phyloP scores from a whole-genome alignment of 2,113 vertebrate genomes.

The Saguinus midas region DNA sequence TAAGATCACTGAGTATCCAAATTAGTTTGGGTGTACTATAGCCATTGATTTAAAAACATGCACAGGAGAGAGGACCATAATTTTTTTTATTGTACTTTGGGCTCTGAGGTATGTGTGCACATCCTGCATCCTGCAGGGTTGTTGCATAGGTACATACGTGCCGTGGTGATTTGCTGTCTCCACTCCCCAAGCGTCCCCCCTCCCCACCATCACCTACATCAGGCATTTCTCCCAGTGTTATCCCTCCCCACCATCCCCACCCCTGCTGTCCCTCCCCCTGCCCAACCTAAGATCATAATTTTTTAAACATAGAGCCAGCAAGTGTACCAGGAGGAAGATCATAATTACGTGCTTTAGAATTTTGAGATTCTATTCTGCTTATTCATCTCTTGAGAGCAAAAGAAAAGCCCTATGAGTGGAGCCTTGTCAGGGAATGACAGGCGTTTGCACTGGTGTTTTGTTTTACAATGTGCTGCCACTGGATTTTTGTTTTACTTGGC shows the following conservation, averaged over 20 bases:
- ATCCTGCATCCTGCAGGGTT: too few species aligned
- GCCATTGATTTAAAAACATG: background rate
- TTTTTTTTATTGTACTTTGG: background rate
- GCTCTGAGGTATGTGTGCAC: too few species aligned
- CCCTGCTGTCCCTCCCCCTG: too few species aligned
- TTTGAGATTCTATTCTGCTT: background rate
- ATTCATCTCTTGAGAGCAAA: background rate
- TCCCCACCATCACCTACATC: accelerated
- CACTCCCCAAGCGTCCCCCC: too few species aligned
- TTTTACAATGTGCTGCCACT: too few species aligned
- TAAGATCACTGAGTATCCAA: background rate
- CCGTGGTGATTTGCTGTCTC: too few species aligned
- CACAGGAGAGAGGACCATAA: background rate
- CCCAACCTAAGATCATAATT: background rate
- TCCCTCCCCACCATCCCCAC: too few species aligned
- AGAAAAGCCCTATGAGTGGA: background rate
- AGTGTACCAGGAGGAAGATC: too few species aligned
- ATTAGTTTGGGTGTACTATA: background rate
- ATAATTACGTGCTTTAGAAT: background rate
- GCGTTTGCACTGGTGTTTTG: background rate
- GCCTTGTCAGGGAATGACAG: background rate
- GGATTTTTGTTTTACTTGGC: too few species aligned
- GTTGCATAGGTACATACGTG: too few species aligned
- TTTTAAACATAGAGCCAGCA: background rate
- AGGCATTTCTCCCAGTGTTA: too few species aligned